Evolutionary conservation across 2,797 vertebrate species (phyloP).

Genomic region (Dicrostonyx torquatus): DNA sequence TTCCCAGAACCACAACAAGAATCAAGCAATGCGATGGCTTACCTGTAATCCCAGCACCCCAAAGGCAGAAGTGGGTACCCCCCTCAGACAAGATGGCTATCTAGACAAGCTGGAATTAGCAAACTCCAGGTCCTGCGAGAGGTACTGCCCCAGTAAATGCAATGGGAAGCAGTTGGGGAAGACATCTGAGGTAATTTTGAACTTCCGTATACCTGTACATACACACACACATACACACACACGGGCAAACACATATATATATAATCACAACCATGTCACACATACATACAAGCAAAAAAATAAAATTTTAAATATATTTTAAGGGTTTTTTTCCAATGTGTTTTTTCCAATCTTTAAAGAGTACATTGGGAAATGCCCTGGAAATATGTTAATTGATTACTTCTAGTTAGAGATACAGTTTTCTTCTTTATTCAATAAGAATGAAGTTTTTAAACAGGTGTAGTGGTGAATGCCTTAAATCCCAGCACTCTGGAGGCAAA

Average conservation of each 20-base stretch:
- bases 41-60: background rate
- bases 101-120: background rate
- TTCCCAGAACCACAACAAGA: background rate
- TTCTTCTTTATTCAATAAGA: background rate
- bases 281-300: background rate
- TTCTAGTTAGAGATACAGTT: background rate
- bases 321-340: background rate
- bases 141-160: background rate
- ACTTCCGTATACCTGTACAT: background rate
- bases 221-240: background rate
- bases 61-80: background rate
- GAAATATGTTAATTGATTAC: slow-evolving; percentile 16
- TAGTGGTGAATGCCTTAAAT: background rate
- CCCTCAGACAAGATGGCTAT: background rate
- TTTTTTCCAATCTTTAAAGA: background rate
- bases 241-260: background rate
- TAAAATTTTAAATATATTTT: background rate
- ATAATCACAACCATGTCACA: background rate
- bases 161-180: background rate
- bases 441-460: background rate
- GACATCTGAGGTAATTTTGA: background rate
- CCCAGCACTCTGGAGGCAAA: too few relatives aligned
- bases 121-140: background rate
- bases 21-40: background rate
- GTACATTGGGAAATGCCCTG: background rate